Conservation (phyloP, 2,888 invertebrate species). For the Iselma pallidipennis region DNA sequence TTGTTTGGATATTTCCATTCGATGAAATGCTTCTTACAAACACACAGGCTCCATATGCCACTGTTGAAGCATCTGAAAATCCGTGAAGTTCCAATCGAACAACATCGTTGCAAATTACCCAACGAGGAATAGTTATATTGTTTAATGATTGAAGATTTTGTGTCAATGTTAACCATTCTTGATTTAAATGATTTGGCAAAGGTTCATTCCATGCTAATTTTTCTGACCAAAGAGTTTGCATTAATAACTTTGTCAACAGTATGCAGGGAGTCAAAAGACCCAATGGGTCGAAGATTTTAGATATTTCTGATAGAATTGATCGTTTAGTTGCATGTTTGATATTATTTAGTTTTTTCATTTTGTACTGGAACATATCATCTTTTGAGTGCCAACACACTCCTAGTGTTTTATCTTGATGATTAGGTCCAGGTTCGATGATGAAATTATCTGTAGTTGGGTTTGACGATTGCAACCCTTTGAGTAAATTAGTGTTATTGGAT, state of each 20-base stretch:
- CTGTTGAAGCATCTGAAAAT: conserved; percentile 12
- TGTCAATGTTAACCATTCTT: conserved; percentile 12
- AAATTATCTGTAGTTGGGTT: no score
- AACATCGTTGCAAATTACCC: conserved; percentile 3
- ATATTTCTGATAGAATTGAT: conserved; percentile 13
- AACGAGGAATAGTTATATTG: conserved; percentile 12
- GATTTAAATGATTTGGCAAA: conserved; percentile 14
- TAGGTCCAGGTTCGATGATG: no score
- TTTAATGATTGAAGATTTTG: conserved; percentile 6
- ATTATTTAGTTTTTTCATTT: neutral
- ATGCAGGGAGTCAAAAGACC: conserved; percentile 12
- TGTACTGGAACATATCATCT: conserved; percentile 10
- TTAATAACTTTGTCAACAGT: conserved; percentile 15
- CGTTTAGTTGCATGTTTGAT: conserved; percentile 8
- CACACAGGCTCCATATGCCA: conserved; percentile 16
- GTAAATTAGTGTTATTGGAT: neutral
- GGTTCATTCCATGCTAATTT: conserved; percentile 23
- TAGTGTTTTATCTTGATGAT: no score
- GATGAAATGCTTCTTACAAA: conserved; percentile 10
- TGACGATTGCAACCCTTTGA: no score
- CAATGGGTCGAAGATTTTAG: conserved; percentile 22
- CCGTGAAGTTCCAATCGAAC: conserved; percentile 13
- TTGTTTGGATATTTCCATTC: conserved; percentile 2
- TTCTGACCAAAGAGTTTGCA: conserved; percentile 20
- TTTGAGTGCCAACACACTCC: no score